Evolutionary conservation across 2,797 vertebrate species (phyloP).

Genomic region (Takifugu ocellatus): DNA sequence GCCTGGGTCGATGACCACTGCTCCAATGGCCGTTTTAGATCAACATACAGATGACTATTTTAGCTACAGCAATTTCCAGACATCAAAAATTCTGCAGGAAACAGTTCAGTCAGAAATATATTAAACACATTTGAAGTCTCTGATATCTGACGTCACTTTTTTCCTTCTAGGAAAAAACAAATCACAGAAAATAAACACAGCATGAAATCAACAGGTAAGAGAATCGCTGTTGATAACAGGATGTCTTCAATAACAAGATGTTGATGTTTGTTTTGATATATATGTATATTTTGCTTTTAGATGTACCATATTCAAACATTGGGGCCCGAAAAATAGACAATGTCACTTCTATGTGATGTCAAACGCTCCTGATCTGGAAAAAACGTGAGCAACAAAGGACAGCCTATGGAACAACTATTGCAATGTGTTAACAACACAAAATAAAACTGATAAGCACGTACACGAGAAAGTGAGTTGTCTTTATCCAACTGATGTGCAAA

Average conservation of each 20-base stretch:
- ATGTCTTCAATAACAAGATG: no score
- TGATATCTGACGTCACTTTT: not conserved
- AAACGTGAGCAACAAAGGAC: no score
- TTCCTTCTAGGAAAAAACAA: constrained; percentile 42
- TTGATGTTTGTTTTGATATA: no score
- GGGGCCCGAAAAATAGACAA: constrained; percentile 2
- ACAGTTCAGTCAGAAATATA: no score
- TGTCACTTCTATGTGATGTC: constrained; percentile 48
- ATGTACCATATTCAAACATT: constrained; percentile 35
- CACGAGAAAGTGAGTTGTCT: no score
- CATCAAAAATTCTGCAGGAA: no score
- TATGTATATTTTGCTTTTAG: constrained; percentile 30
- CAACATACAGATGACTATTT: no score
- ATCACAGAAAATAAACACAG: not conserved
- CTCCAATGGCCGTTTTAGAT: no score
- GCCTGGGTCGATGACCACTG: no score
- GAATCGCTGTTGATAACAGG: not conserved
- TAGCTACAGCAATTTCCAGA: no score
- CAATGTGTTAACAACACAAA: not conserved
- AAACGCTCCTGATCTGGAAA: no score
- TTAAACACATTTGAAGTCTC: not conserved
- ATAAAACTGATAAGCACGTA: no score
- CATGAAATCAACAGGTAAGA: constrained; percentile 48
- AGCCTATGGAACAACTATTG: not conserved
- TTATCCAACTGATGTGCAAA: constrained; percentile 8